Conservation (phyloP, 2,113 vertebrate genomes). For the Malurus cyaneus region DNA sequence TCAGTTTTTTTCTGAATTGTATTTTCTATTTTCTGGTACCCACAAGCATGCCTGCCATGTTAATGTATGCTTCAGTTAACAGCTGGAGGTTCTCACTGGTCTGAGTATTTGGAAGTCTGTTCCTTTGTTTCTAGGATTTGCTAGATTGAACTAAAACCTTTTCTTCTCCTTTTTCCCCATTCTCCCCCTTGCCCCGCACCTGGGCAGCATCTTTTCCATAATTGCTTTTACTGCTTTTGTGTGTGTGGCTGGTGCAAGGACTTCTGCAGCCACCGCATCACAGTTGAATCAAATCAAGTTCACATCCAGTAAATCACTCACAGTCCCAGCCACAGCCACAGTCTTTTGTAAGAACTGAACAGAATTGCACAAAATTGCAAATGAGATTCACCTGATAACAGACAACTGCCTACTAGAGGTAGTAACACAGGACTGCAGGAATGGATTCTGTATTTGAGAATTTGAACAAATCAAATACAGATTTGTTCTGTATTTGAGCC, state of each 20-base stretch:
- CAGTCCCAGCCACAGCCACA: not conserved
- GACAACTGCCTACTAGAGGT: not conserved
- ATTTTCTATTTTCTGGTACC: not conserved
- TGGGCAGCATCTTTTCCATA: not conserved
- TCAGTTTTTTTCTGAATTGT: not conserved
- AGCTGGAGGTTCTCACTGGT: not conserved
- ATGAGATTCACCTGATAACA: not conserved
- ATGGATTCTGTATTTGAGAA: not conserved
- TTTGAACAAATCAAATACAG: no score
- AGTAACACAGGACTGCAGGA: not conserved
- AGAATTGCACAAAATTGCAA: not conserved
- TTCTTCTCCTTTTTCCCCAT: not conserved
- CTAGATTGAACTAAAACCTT: not conserved
- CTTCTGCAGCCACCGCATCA: not conserved
- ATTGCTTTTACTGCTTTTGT: not conserved
- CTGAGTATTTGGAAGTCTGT: not conserved
- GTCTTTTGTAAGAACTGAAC: not conserved
- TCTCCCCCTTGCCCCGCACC: accelerated
- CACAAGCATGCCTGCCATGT: not conserved
- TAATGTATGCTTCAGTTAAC: not conserved
- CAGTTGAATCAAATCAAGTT: not conserved
- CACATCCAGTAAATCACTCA: not conserved
- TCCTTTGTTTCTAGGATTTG: not conserved
- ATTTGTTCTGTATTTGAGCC: not conserved
- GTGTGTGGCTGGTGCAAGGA: not conserved